Base-by-base conservation (phyloP, 2,888 invertebrate species). In the Phortica magna region DNA sequence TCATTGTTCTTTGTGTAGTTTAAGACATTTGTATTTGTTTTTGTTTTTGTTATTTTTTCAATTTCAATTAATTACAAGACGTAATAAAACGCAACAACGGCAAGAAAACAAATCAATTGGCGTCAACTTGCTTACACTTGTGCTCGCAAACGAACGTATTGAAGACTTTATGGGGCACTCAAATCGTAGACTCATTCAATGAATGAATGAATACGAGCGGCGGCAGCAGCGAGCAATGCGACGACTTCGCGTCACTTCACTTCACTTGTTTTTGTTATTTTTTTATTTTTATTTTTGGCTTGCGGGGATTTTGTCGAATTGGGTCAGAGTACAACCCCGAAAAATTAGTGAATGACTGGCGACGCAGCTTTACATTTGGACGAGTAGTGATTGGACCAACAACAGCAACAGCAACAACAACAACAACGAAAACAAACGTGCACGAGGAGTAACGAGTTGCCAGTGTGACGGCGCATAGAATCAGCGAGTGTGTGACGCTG, bases 401-500 rank as follows among this genome's bases (percentile, higher is more conserved):
- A n/a, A 31, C 10, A 31, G 6, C 9, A 61, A 61, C 61, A 61
- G 31, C 42, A 42, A 67, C 9, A 61, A 61, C 61, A 61, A 17
- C 42, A 42, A 67, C 39, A 39, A 41, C 42, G 67, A 67, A 67
- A 67, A 41, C n/a, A 39, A 41, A 14, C 67, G 9, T 39, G 31
- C 31, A 31, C 31, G 31, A 31, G 5, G 2, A 31, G 31, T 31
- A 31, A 31, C 31, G 31, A 31, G 31, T 31, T 31, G 31, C 3
- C 31, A 31, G 5, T 31, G 31, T 31, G 31, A 4, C 31, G 31
- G 31, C 31, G 31, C 31, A 31, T 31, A 31, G 31, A n/a, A 10
- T 17, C 6, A 43, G 68, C 41, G 68, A 65, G 65, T 65, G 31
- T 65, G 42, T 65, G 68, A 43, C n/a, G 43, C 7, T 19, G 43